These are phyloP conservation scores for Megalurothrips usitatus DNA, from an alignment of 2,888 invertebrate species.

Conservation along the genomic window DNA sequence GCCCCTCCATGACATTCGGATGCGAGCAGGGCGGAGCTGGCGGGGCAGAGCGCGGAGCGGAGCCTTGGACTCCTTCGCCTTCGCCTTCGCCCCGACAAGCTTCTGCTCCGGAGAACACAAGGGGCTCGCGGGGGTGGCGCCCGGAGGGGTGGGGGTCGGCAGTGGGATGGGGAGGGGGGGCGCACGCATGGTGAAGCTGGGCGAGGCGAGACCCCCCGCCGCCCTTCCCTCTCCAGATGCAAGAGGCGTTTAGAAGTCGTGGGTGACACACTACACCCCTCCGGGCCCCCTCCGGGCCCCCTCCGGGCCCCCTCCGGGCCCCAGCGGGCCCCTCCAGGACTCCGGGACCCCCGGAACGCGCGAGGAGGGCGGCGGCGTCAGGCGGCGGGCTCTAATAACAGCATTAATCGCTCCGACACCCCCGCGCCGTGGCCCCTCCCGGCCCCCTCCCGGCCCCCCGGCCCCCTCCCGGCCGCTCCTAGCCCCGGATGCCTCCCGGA, in stretches of 20 bases:
- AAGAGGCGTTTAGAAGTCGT: not conserved
- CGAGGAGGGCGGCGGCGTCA: too few relatives aligned
- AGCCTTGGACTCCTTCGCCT: too few relatives aligned
- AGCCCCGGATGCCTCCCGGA: too few relatives aligned
- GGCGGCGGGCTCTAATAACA: not conserved
- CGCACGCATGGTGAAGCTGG: not conserved
- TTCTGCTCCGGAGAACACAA: not conserved
- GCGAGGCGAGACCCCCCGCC: not conserved
- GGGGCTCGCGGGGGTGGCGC: too few relatives aligned
- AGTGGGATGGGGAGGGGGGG: not conserved
- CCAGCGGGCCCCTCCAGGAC: too few relatives aligned
- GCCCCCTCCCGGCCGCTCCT: too few relatives aligned
- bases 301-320: too few relatives aligned
- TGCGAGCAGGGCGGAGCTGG: not conserved
- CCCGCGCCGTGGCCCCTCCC: not conserved
- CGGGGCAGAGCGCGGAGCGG: not conserved
- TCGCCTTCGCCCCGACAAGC: not conserved
- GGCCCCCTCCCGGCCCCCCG: not conserved
- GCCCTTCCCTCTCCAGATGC: not conserved
- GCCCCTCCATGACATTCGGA: not conserved
- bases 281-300: not conserved
- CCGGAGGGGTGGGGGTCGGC: too few relatives aligned
- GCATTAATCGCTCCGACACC: not conserved
- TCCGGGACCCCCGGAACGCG: too few relatives aligned
- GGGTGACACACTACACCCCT: not conserved